These are phyloP conservation scores for Pseudopipra pipra DNA, from an alignment of 2,113 vertebrate genomes.

Conservation along the genomic window DNA sequence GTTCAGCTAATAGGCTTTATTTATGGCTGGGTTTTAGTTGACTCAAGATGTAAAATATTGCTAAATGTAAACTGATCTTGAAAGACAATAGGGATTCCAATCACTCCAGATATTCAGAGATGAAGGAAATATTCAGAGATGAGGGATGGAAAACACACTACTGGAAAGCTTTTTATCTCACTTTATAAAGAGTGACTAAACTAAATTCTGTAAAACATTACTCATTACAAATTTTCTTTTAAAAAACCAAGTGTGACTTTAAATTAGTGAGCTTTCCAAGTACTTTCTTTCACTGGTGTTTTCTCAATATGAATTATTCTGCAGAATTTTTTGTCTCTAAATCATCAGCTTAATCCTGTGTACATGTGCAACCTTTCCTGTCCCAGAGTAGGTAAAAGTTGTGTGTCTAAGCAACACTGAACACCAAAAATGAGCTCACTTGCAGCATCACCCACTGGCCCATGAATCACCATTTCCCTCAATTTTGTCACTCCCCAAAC, in stretches of 20 bases:
- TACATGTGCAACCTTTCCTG: neutral
- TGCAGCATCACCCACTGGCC: neutral
- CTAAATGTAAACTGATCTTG: neutral
- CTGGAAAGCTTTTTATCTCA: neutral
- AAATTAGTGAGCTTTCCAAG: neutral
- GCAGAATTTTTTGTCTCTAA: neutral
- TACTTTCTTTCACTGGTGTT: neutral
- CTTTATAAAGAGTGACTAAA: neutral
- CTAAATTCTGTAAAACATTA: neutral
- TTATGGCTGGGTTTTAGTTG: neutral
- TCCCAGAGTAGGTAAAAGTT: neutral
- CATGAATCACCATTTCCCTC: neutral
- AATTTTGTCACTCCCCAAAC: neutral
- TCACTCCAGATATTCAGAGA: neutral
- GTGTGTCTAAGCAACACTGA: neutral
- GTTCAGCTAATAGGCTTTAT: neutral
- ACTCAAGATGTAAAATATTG: neutral
- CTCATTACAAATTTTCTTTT: neutral
- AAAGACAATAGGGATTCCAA: neutral
- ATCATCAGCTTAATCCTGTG: neutral
- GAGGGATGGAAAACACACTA: neutral
- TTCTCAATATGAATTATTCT: neutral
- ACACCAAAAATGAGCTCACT: neutral
- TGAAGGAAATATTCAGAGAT: neutral
- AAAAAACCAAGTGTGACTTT: neutral